Evolutionary conservation across 2,113 vertebrate species (phyloP).

Genomic region (Tragelaphus scriptus): DNA sequence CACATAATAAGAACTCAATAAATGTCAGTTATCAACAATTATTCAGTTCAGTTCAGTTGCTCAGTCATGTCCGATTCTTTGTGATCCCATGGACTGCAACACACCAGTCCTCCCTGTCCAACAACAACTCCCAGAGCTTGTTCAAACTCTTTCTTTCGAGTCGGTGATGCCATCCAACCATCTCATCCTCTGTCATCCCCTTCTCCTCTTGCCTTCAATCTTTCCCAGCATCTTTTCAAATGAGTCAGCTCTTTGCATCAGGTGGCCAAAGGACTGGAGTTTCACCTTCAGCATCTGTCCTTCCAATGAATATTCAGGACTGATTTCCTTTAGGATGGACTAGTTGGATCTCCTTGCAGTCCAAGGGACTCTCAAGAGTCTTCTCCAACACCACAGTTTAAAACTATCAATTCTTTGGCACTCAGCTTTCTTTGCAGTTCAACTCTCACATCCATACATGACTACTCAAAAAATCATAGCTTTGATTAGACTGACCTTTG

Average conservation of each 20-base stretch:
- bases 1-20: not conserved
- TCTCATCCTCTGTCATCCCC: not conserved
- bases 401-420: not conserved
- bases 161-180: not conserved
- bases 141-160: not conserved
- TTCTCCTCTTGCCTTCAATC: not conserved
- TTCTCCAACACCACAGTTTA: not conserved
- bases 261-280: not conserved
- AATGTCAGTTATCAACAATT: not conserved
- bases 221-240: not conserved
- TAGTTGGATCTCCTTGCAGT: not conserved
- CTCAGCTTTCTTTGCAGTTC: not conserved
- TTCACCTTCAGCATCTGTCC: not conserved
- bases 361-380: not conserved
- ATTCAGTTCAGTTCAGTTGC: not conserved
- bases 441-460: not conserved
- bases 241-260: not conserved
- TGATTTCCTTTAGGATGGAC: not conserved
- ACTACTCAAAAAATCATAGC: not conserved
- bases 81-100: accelerated
- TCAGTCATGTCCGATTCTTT: not conserved
- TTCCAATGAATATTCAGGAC: not conserved
- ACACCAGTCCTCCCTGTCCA: not conserved
- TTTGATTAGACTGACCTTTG: accelerated
- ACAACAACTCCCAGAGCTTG: not conserved